Conservation (phyloP, 2,797 vertebrate species). For the Zalophus californianus region DNA sequence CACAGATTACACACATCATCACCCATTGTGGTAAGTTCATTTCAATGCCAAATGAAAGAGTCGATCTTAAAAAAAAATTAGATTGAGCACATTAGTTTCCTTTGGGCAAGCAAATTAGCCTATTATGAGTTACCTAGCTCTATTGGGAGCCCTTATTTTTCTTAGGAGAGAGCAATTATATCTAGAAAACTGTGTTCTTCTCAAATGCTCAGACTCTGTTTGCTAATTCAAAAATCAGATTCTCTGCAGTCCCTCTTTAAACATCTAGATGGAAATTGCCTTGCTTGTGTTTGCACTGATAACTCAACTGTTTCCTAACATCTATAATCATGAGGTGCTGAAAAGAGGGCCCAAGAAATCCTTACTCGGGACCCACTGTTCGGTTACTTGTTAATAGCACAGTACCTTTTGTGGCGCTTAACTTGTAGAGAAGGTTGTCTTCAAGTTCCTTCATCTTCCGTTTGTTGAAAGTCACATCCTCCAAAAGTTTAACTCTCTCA, state of each 20-base stretch:
- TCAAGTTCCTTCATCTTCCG: conserved; percentile 91
- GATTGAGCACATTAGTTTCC: background rate
- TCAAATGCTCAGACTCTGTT: conserved; percentile 32
- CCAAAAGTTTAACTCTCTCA: conserved; percentile 88
- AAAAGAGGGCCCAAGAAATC: background rate
- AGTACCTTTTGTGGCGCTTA: conserved; percentile 88
- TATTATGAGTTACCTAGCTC: conserved; percentile 47
- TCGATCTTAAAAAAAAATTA: background rate
- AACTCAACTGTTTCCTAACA: background rate
- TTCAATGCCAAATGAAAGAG: conserved; percentile 31
- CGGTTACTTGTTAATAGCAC: conserved; percentile 51
- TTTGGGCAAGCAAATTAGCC: conserved; percentile 66
- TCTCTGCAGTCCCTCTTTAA: background rate
- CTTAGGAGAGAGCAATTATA: conserved; percentile 68
- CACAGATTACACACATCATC: background rate
- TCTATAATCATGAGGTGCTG: background rate
- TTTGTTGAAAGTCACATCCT: conserved; percentile 89
- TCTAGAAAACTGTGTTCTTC: conserved; percentile 63
- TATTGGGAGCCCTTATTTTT: conserved; percentile 49
- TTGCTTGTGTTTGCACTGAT: background rate
- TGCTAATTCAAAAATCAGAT: conserved; percentile 72
- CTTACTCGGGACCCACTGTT: background rate
- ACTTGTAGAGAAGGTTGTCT: conserved; percentile 89
- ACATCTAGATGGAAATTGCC: conserved; percentile 16
- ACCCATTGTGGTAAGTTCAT: background rate